Conservation (phyloP, 35 echinoderm and acorn worm genomes). For the Eucidaris tribuloides region DNA sequence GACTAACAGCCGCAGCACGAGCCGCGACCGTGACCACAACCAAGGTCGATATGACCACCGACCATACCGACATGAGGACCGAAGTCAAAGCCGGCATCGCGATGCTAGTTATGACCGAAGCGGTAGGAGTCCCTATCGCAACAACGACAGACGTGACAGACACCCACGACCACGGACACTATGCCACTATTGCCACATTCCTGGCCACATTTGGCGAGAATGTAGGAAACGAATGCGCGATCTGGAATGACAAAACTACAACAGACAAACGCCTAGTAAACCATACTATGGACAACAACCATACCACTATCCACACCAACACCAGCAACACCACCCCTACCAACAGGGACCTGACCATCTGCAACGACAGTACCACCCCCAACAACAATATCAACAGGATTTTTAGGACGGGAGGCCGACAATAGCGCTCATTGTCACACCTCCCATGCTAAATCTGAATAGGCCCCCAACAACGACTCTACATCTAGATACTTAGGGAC, state of each 20-base stretch:
- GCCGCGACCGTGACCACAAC: neutral
- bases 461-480: neutral
- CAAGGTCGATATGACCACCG: no score
- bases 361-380: neutral
- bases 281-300: neutral
- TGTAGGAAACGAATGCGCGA: neutral
- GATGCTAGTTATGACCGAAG: neutral
- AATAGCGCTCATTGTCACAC: neutral
- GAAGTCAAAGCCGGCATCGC: neutral
- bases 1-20: neutral
- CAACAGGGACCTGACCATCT: neutral
- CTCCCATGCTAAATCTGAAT: neutral
- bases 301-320: neutral
- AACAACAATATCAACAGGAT: neutral
- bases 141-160: neutral
- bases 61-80: neutral
- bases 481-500: neutral
- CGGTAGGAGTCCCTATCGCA: neutral
- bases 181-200: neutral
- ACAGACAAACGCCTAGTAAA: neutral
- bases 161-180: neutral
- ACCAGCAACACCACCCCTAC: neutral
- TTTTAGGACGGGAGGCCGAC: neutral
- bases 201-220: neutral
- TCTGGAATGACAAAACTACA: no score